Percentiles rank a stretch among this genome's conserved stretches.
Conservation (phyloP, 2,113 vertebrate species). For the Meles meles region DNA sequence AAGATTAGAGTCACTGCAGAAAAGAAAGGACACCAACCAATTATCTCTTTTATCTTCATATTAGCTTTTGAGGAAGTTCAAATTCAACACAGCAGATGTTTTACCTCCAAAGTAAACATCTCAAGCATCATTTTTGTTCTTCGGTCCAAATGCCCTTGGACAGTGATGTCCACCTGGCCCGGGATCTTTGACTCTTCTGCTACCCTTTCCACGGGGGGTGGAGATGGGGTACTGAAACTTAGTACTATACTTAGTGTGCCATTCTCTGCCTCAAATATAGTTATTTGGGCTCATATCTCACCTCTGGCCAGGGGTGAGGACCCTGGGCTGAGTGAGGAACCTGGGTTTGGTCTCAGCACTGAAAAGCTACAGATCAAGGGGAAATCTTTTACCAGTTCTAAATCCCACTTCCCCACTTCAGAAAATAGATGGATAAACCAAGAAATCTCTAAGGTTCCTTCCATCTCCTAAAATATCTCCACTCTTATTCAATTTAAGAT, state of each 20-base stretch:
- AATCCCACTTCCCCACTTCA: constrained; percentile 33
- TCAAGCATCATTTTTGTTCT: not conserved
- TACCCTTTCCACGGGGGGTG: not conserved
- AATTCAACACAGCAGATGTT: not conserved
- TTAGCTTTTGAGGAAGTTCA: not conserved
- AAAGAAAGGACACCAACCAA: not conserved
- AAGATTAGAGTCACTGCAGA: not conserved
- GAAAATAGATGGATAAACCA: constrained; percentile 51
- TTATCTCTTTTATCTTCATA: not conserved
- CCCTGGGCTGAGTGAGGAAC: not conserved
- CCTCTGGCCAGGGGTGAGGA: not conserved
- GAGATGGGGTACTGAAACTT: not conserved
- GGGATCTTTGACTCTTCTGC: not conserved
- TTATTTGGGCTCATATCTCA: not conserved
- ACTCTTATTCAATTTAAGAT: constrained; percentile 50
- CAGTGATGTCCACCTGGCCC: not conserved
- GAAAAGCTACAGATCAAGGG: not conserved
- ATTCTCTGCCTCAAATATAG: not conserved
- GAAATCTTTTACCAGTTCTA: constrained; percentile 19
- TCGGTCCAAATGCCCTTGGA: not conserved
- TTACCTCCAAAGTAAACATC: not conserved
- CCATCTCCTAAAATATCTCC: constrained; percentile 53
- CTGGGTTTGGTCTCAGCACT: not conserved
- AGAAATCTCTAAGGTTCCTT: constrained; percentile 33
- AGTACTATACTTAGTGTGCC: not conserved